Conservation (phyloP, 2,888 invertebrate species). For the Scaeva pyrastri region DNA sequence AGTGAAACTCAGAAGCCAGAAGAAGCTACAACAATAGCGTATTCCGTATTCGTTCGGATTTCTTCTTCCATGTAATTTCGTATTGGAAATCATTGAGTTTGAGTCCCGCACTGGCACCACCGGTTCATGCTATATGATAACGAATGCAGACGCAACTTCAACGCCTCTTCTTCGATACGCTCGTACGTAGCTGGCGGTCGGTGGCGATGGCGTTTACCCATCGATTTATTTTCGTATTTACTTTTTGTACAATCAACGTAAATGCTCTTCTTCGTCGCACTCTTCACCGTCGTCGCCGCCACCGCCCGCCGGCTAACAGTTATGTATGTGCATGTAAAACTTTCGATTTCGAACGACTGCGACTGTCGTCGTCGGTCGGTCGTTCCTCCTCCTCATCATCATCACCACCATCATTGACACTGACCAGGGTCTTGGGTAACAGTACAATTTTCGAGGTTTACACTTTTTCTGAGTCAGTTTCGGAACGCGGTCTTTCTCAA, state of each 20-base stretch:
- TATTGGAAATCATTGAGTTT: slow-evolving; percentile 10
- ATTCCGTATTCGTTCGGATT: slow-evolving; percentile 17
- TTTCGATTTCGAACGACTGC: slow-evolving; percentile 64
- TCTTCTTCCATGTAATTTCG: slow-evolving; percentile 51
- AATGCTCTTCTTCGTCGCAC: slow-evolving; percentile 13
- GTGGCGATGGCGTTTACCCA: too few species aligned
- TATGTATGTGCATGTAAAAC: slow-evolving; percentile 56
- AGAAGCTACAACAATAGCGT: slow-evolving; percentile 35
- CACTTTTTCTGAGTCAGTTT: slow-evolving; percentile 69
- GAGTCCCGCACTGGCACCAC: slow-evolving; percentile 55
- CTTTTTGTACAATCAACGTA: slow-evolving; percentile 41
- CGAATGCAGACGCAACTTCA: slow-evolving; percentile 29
- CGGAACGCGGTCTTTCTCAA: slow-evolving; percentile 68
- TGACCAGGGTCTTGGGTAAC: slow-evolving; percentile 72
- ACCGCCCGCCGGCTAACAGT: too few species aligned
- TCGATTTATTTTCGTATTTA: slow-evolving; percentile 32
- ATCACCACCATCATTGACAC: slow-evolving; percentile 73
- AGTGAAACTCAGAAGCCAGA: slow-evolving; percentile 50
- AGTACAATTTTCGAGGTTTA: slow-evolving; percentile 65
- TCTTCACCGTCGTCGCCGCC: too few species aligned
- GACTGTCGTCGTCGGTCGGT: slow-evolving; percentile 8
- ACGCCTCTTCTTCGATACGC: slow-evolving; percentile 5
- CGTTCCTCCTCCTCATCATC: slow-evolving; percentile 39
- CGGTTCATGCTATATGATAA: slow-evolving; percentile 35
- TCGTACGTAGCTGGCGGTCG: neutral